Evolutionary conservation across 2,797 vertebrate species (phyloP).

Genomic region (Rhadinocentrus ornatus): DNA sequence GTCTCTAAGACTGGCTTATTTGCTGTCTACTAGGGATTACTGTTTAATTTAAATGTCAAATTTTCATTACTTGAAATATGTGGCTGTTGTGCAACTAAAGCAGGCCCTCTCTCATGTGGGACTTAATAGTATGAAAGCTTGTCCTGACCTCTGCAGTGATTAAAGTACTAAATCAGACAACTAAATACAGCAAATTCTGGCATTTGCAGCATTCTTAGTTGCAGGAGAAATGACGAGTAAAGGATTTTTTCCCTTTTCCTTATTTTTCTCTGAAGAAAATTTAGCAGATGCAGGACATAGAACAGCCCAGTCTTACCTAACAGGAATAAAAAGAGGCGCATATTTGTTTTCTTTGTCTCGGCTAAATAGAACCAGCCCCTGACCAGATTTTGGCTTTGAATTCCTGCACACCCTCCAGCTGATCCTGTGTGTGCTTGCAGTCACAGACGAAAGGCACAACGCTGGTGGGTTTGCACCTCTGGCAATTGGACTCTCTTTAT

Average conservation of each 20-base stretch:
- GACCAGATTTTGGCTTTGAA: conserved; percentile 85
- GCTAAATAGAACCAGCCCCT: conserved; percentile 68
- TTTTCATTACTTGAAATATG: conserved; percentile 11
- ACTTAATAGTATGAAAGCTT: conserved; percentile 4
- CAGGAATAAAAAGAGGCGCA: background rate
- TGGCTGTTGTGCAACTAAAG: conserved; percentile 5
- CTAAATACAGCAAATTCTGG: background rate
- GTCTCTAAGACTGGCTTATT: background rate
- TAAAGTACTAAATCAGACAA: background rate
- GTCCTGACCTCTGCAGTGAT: conserved; percentile 3
- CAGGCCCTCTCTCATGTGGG: background rate
- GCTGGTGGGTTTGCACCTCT: conserved; percentile 81
- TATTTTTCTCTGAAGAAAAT: background rate
- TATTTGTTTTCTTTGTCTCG: conserved; percentile 20
- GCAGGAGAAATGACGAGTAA: background rate
- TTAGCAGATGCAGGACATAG: background rate
- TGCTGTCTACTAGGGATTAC: conserved; percentile 3
- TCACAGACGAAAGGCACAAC: conserved; percentile 83
- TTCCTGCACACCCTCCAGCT: conserved; percentile 88
- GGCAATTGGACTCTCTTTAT: conserved; percentile 85
- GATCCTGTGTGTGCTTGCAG: conserved; percentile 86
- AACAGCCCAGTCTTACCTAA: background rate
- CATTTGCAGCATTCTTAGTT: background rate
- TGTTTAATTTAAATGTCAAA: conserved; percentile 25
- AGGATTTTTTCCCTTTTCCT: background rate